Base-by-base conservation (phyloP, 2,888 invertebrate genomes). In the Eupithecia vulgata region DNA sequence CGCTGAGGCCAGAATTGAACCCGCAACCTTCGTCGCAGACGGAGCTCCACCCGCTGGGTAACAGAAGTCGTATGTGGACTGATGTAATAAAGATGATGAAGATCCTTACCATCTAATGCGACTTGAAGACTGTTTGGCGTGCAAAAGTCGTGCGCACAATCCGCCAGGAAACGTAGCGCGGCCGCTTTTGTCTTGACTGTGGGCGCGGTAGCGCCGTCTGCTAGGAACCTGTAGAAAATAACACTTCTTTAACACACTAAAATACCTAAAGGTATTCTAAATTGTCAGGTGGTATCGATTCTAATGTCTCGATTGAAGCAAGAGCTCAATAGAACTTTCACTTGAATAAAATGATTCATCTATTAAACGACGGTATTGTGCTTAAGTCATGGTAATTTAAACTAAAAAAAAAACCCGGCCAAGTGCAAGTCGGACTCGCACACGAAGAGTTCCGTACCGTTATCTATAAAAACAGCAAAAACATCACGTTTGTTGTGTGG, bases 131-230 rank as follows among this genome's bases (percentile, higher is more conserved):
- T 88, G 76, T 95, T 89, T 88, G 96, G 88, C 15, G 95, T 95
- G 88, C 95, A 95, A 85, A 95, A 96, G 74, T 95, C 95, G 76
- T 96, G 96, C 8, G 96, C 96, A 42, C 96, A 90, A 80, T 96
- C 96, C 3, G 96, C 96, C 48, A 98, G 91, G 90, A 97, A 97
- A 35, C 96, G 96, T 59, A 98, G 91, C 40, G 97, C 97, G 6
- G 97, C 96, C 72, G 96, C 95, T 87, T 97, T 97, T 15, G 97
- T 97, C 85, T 96, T 96, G 0, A 96, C 95, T 81, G 98, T 98
- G 1, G 99, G 99, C 0, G 98, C 98, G 84, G 99, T 98, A 4
- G 98, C 98, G 30, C 97, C 97, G 91, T 99, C 99, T 75, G 97
- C 97, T 70, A 99, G 94, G 92, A 99, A 99, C 89, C 96, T 95